phyloP scores from a whole-genome alignment of 2,888 invertebrate species.

The Plebejus melissa region DNA sequence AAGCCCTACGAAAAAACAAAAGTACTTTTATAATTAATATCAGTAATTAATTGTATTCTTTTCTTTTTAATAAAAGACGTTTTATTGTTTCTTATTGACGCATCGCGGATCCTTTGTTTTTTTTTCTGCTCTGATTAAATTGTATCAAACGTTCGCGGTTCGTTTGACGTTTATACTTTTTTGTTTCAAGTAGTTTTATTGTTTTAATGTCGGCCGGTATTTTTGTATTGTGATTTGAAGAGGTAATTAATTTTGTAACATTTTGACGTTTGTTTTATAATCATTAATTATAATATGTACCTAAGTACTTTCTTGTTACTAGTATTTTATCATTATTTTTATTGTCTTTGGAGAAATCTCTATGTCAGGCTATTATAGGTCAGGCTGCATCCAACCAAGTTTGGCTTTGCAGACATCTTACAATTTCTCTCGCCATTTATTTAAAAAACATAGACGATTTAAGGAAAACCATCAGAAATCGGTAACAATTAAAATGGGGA shows the following conservation, averaged over 20 bases:
- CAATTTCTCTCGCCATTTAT: not conserved
- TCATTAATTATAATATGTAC: too few species aligned
- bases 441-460: not conserved
- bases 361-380: not conserved
- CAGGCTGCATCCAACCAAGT: not conserved
- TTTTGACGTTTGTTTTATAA: not conserved
- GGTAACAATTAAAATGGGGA: constrained; percentile 60
- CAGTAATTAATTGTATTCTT: constrained; percentile 67
- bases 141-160: constrained; percentile 41
- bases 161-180: constrained; percentile 37
- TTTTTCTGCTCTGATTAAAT: constrained; percentile 43
- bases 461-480: constrained; percentile 43
- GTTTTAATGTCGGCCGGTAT: constrained; percentile 31
- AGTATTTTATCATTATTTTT: not conserved
- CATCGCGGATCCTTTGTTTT: constrained; percentile 39
- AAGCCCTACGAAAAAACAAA: constrained; percentile 51
- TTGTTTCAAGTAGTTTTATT: constrained; percentile 34
- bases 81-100: constrained; percentile 40
- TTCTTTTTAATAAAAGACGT: constrained; percentile 49
- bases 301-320: too few species aligned
- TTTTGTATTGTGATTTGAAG: constrained; percentile 28
- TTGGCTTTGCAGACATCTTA: not conserved
- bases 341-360: not conserved
- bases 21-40: constrained; percentile 69
- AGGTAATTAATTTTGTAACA: not conserved